These are phyloP conservation scores for Rhea pennata DNA, from an alignment of 2,113 vertebrate species.

Conservation along the genomic window DNA sequence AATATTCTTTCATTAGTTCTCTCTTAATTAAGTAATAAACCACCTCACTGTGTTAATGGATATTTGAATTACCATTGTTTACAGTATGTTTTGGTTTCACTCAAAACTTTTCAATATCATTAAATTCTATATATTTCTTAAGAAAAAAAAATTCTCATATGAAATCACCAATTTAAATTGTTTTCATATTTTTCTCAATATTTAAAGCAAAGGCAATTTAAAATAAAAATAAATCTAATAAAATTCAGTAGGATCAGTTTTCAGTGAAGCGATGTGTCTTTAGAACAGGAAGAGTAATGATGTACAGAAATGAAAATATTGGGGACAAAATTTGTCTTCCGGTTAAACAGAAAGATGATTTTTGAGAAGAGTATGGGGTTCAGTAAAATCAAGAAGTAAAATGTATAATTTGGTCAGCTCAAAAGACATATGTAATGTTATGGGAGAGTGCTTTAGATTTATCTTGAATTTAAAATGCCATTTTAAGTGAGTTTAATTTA, in stretches of 20 bases:
- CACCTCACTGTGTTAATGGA: background rate
- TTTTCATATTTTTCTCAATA: background rate
- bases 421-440: background rate
- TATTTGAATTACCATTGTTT: background rate
- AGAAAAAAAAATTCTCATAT: background rate
- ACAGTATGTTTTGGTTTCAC: background rate
- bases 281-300: background rate
- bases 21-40: background rate
- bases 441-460: background rate
- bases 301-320: background rate
- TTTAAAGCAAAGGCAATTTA: background rate
- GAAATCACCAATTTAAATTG: background rate
- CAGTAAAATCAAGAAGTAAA: background rate
- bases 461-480: background rate
- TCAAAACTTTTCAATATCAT: background rate
- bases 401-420: background rate
- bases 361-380: fast-evolving
- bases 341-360: background rate
- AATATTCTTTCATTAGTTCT: background rate
- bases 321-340: background rate
- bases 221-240: background rate
- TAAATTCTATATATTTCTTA: background rate
- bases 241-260: background rate
- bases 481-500: background rate
- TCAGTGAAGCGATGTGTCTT: background rate